phyloP scores from a whole-genome alignment of 2,113 vertebrate genomes.

The Notechis scutatus region DNA sequence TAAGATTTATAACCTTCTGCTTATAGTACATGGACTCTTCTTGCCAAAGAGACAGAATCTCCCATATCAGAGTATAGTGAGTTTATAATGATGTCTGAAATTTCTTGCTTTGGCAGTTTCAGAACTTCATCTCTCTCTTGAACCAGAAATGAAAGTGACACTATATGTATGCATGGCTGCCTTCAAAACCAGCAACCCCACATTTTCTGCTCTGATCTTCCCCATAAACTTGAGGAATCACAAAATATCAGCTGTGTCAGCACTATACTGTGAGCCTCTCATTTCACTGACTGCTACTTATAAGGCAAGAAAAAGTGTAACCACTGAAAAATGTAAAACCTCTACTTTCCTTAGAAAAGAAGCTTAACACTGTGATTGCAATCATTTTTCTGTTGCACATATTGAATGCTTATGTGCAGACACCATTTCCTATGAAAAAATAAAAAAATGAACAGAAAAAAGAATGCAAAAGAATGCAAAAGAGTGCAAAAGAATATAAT shows the following conservation, averaged over 20 bases:
- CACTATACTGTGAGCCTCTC: background rate
- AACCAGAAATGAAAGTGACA: background rate
- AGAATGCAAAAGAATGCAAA: too few relatives aligned
- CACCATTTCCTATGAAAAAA: background rate
- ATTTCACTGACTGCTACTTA: background rate
- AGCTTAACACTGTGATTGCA: background rate
- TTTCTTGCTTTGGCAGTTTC: slow-evolving; percentile 10
- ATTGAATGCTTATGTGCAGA: background rate
- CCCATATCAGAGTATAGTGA: background rate
- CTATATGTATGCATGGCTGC: background rate
- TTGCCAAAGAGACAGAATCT: background rate
- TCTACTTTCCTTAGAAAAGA: background rate
- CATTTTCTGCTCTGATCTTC: slow-evolving; percentile 12
- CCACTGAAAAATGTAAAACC: background rate
- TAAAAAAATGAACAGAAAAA: background rate
- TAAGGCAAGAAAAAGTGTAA: background rate
- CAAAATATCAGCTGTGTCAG: background rate
- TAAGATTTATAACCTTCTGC: background rate
- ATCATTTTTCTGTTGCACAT: background rate
- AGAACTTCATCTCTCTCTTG: slow-evolving; percentile 16
- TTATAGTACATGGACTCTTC: background rate
- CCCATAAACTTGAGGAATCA: background rate
- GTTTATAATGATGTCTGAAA: background rate
- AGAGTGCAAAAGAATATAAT: background rate
- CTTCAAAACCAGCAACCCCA: background rate